A percentile compares a stretch with the other conserved stretches of the same genome.
phyloP scores from a whole-genome alignment of 2,888 invertebrate species.

The Strigamia maritima region DNA sequence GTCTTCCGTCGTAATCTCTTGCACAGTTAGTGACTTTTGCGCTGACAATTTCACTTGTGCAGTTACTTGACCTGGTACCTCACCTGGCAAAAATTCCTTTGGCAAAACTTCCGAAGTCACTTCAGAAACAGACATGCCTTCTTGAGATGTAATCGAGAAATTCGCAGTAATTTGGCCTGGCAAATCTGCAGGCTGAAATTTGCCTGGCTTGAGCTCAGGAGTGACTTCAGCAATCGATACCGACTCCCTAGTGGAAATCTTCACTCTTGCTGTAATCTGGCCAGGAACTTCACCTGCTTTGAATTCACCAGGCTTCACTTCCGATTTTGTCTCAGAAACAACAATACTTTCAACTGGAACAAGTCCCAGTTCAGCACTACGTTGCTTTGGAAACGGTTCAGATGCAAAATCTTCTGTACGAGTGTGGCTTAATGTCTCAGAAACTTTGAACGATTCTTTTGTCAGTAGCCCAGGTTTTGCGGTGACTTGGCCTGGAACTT shows the following conservation, averaged over 20 bases:
- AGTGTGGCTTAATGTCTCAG: slow-evolving; percentile 40
- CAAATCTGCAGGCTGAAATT: slow-evolving; percentile 27
- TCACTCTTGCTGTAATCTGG: slow-evolving; percentile 9
- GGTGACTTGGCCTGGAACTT: slow-evolving; percentile 42
- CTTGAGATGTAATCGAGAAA: slow-evolving; percentile 40
- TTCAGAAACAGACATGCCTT: slow-evolving; percentile 43
- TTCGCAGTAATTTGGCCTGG: slow-evolving; percentile 41
- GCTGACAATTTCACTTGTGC: slow-evolving; percentile 31
- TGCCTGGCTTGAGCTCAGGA: background rate
- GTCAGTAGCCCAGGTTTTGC: slow-evolving; percentile 41
- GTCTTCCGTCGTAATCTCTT: slow-evolving; percentile 10
- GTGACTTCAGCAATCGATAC: slow-evolving; percentile 36
- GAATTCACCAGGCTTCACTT: slow-evolving; percentile 57
- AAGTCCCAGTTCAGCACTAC: background rate
- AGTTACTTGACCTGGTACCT: slow-evolving; percentile 36
- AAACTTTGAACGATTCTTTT: slow-evolving; percentile 43
- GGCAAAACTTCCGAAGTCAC: slow-evolving; percentile 37
- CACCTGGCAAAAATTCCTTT: slow-evolving; percentile 20
- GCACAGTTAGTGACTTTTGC: slow-evolving; percentile 6
- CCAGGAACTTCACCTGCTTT: slow-evolving; percentile 46
- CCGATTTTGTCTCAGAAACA: slow-evolving; percentile 39
- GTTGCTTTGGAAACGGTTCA: slow-evolving; percentile 44
- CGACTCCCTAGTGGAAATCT: slow-evolving; percentile 36
- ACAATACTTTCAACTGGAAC: background rate
- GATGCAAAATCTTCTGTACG: slow-evolving; percentile 42